Evolutionary conservation across 2,888 invertebrate genomes (phyloP).

Genomic region (Bombylius discolor): DNA sequence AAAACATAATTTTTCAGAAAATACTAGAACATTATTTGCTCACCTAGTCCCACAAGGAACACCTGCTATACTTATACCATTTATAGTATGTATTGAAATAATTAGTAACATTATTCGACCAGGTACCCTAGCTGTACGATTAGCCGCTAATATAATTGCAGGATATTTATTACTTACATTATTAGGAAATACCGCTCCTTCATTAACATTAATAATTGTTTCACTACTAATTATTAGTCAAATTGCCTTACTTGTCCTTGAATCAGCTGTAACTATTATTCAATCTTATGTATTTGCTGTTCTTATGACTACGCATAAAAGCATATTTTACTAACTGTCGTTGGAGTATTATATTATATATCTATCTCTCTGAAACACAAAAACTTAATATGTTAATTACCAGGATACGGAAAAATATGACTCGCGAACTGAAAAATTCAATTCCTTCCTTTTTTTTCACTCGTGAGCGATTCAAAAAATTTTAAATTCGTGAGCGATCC

Average conservation of each 20-base stretch:
- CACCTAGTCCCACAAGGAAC: slow-evolving; percentile 58
- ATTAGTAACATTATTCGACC: slow-evolving; percentile 61
- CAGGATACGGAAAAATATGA: no score
- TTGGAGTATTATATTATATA: no score
- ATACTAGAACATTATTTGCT: slow-evolving; percentile 49
- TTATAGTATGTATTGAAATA: slow-evolving; percentile 63
- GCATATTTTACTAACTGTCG: no score
- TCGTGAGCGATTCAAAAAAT: no score
- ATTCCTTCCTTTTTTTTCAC: no score
- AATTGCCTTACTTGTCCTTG: slow-evolving; percentile 38
- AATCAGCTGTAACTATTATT: slow-evolving; percentile 44
- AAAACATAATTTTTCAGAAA: no score
- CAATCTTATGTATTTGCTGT: slow-evolving; percentile 49
- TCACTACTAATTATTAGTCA: slow-evolving; percentile 30
- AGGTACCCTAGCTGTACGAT: slow-evolving; percentile 52
- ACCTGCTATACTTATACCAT: slow-evolving; percentile 49
- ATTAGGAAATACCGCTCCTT: slow-evolving; percentile 38
- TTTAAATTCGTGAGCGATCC: no score
- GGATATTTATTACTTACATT: slow-evolving; percentile 55
- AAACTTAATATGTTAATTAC: no score
- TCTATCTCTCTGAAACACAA: no score
- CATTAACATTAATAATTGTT: slow-evolving; percentile 19
- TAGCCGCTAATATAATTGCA: slow-evolving; percentile 67
- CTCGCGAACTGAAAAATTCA: no score
- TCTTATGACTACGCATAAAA: no score